These are phyloP conservation scores for Paradisaea rubra DNA, from an alignment of 2,113 vertebrate genomes.

Conservation along the genomic window DNA sequence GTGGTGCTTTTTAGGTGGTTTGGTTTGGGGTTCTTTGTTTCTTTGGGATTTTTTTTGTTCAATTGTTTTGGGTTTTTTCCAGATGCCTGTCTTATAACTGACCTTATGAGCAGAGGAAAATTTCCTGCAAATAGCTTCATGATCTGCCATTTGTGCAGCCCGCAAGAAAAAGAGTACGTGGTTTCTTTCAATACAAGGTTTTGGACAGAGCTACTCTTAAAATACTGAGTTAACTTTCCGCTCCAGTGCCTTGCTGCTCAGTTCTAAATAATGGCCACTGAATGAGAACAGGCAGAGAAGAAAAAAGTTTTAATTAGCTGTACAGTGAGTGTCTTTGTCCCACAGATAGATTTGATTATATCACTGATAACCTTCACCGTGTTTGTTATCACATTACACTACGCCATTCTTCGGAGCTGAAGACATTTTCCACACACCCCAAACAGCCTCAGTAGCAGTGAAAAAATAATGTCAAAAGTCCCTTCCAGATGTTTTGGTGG, in stretches of 20 bases:
- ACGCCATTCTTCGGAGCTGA: conserved; percentile 28
- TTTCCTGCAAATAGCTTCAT: conserved; percentile 26
- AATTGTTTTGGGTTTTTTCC: not conserved
- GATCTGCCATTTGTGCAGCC: not conserved
- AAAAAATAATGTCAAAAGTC: conserved; percentile 57
- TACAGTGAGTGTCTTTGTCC: conserved; percentile 71
- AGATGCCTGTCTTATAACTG: not conserved
- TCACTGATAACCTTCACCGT: conserved; percentile 53
- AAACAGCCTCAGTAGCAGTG: conserved; percentile 15
- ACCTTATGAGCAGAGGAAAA: not conserved
- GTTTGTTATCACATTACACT: conserved; percentile 31
- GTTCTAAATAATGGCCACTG: conserved; percentile 56
- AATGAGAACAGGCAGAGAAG: conserved; percentile 44
- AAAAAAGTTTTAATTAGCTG: conserved; percentile 70
- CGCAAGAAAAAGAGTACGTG: not conserved
- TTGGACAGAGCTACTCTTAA: conserved; percentile 49
- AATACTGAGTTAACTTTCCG: conserved; percentile 54
- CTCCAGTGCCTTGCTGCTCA: conserved; percentile 48
- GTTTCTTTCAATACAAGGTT: conserved; percentile 46
- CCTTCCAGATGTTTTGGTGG: conserved; percentile 50
- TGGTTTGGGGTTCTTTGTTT: not conserved
- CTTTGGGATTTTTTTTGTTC: not conserved
- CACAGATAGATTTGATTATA: conserved; percentile 64
- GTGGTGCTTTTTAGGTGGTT: not conserved
- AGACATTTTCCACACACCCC: conserved; percentile 46